phyloP scores from a whole-genome alignment of 2,113 vertebrate genomes.

The Stictonetta naevosa region DNA sequence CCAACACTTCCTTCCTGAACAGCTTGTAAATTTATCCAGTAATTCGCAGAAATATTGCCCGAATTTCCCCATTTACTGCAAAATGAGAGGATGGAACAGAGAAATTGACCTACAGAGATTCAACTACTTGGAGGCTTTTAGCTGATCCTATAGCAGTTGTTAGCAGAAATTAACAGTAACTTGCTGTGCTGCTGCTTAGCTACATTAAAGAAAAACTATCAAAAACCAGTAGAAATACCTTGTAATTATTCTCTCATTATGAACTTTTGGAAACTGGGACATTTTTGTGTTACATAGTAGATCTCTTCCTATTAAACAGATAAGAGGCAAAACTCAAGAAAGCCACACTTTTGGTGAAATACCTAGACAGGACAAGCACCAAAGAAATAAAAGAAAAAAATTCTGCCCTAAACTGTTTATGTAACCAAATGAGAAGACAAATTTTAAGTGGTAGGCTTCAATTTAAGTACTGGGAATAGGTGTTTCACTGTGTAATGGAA shows the following conservation, averaged over 20 bases:
- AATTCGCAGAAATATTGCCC: background rate
- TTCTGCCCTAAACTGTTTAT: background rate
- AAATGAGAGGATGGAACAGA: background rate
- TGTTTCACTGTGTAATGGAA: background rate
- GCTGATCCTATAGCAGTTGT: background rate
- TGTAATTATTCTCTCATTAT: background rate
- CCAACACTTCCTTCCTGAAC: background rate
- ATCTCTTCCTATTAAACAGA: background rate
- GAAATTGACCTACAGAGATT: background rate
- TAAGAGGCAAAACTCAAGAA: background rate
- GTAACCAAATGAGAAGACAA: background rate
- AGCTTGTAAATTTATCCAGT: background rate
- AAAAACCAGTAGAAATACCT: background rate
- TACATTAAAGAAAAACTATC: background rate
- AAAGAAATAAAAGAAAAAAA: background rate
- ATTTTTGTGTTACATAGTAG: background rate
- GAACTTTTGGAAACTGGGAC: background rate
- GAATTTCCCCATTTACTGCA: background rate
- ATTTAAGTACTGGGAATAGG: background rate
- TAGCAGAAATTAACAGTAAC: background rate
- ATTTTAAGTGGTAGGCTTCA: slow-evolving; percentile 13
- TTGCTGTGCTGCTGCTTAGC: background rate
- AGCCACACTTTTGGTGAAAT: background rate
- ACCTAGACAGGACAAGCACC: background rate
- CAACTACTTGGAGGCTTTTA: background rate